phyloP scores from a whole-genome alignment of 2,113 vertebrate genomes.

The Lagopus leucura region DNA sequence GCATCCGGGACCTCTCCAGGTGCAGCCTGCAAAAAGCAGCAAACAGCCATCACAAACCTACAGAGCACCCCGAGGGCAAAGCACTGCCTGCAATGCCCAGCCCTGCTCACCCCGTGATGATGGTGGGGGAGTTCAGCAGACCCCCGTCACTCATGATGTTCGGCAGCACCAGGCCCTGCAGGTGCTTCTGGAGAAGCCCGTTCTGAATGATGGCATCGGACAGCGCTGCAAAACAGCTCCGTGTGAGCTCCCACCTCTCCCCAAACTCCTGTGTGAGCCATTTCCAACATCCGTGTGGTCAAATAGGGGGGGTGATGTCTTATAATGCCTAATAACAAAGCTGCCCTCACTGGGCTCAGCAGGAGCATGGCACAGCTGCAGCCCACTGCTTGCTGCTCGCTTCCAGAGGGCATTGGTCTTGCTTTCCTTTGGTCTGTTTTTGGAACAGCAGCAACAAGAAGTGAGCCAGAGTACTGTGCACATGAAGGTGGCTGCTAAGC shows the following conservation, averaged over 20 bases:
- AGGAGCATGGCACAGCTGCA: neutral
- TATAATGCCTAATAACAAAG: fast-evolving
- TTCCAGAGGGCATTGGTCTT: neutral
- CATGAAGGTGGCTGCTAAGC: neutral
- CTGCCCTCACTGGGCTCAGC: neutral
- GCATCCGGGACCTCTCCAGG: neutral
- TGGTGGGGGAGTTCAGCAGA: slow-evolving; percentile 22
- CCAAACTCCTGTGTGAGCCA: neutral
- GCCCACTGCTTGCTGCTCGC: neutral
- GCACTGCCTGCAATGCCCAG: neutral
- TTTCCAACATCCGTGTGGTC: fast-evolving
- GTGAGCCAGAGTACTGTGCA: neutral
- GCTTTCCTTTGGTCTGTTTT: neutral
- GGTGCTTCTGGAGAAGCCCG: slow-evolving; percentile 7
- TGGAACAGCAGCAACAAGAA: neutral
- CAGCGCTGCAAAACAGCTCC: slow-evolving; percentile 40
- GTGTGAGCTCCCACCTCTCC: neutral
- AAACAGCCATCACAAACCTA: neutral
- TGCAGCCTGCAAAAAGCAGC: slow-evolving; percentile 37
- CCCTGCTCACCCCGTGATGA: slow-evolving; percentile 49
- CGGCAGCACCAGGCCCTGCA: slow-evolving; percentile 23
- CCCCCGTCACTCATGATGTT: slow-evolving; percentile 41
- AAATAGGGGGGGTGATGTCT: neutral
- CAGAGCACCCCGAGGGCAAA: neutral
- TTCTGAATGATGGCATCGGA: neutral